Evolutionary conservation across 2,888 invertebrate genomes (phyloP).

Genomic region (Agrochola circellaris): DNA sequence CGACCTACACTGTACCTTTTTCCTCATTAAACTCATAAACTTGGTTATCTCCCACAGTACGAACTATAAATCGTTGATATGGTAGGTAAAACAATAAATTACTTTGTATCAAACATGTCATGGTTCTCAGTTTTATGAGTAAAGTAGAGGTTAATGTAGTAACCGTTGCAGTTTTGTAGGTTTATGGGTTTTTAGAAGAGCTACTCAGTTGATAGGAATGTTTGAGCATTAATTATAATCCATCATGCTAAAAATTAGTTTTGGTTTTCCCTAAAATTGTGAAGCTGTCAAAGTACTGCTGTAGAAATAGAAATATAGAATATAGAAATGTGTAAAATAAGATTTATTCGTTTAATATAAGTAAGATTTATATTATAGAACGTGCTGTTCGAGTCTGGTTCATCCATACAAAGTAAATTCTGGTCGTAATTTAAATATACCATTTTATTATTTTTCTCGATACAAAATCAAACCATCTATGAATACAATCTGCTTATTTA

Average conservation of each 20-base stretch:
- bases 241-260: background rate
- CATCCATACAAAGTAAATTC: background rate
- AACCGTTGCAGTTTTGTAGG: conserved; percentile 24
- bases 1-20: conserved; percentile 4
- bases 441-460: too few species aligned
- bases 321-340: too few species aligned
- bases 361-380: conserved; percentile 1
- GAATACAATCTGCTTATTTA: background rate
- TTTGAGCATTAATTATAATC: background rate
- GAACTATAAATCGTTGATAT: conserved; percentile 44
- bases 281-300: background rate
- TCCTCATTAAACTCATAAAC: conserved; percentile 44
- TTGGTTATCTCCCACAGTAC: background rate
- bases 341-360: conserved; percentile 5
- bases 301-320: too few species aligned
- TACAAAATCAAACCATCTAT: background rate
- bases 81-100: conserved; percentile 26
- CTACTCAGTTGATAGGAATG: background rate
- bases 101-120: conserved; percentile 52
- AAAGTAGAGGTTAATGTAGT: conserved; percentile 14
- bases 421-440: background rate
- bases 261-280: background rate
- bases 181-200: conserved; percentile 27
- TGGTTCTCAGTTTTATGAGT: conserved; percentile 34
- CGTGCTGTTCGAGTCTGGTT: background rate